Base-by-base conservation (phyloP, 1,140 invertebrate species). In the Heliconius congener region DNA sequence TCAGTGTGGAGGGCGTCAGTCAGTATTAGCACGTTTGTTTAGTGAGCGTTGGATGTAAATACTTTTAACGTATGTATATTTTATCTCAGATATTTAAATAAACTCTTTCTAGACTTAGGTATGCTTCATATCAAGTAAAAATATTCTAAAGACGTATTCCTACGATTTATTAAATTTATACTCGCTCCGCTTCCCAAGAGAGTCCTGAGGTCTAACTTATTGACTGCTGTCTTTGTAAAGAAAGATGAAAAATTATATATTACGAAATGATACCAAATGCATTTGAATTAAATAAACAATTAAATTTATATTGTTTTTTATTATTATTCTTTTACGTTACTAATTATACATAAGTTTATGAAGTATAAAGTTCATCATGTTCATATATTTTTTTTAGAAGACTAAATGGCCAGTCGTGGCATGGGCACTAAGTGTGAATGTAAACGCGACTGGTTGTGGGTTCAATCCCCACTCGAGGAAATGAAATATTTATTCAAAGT, bases 61-160 rank as follows among this genome's bases (percentile, higher is more conserved):
- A 79, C 34, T 79, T 78, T 52, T 79, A 74, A 39, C 55, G 52
- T 75, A 79, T 30, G 50, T 19, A 79, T 55, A 75, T 79, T 79
- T 79, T 74, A 79, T 79, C 78, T 39, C 73, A 79, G 74, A 79
- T 79, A 70, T 75, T 42, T 75, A 75, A 57, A 66, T 79, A 57
- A 52, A 75, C 39, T 30, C 55, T 34, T 77, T 8, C 60, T 70
- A 57, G 55, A 70, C 37, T 46, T 71, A 71, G 78, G 27, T 79
- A 66, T 34, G 78, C 78, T 79, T 79, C 73, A 79, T 75, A 73
- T 75, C 71, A 60, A 42, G n/a, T 71, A 3, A 70, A 79, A 72
- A 79, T 79, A 79, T 79, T 79, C 78, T 79, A 79, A 75, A 79
- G 70, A 75, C 78, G 46, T 75, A 79, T 79, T 79, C 78, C 78